Conservation (phyloP, 2,888 invertebrate genomes). For the Chrysolina oricalcia region DNA sequence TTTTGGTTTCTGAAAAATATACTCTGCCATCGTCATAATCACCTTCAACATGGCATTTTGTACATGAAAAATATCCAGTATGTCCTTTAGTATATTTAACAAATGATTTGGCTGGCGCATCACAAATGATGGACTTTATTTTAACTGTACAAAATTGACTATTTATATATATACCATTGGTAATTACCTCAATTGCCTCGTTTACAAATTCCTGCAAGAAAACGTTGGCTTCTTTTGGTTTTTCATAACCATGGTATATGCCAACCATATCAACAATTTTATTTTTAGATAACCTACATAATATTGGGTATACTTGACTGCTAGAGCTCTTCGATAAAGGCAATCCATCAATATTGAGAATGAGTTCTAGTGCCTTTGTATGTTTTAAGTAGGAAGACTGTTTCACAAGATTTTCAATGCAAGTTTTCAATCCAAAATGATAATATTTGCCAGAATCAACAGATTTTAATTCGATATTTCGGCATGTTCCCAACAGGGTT, state of each 20-base stretch:
- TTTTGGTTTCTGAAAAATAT: constrained; percentile 45
- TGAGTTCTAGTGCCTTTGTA: constrained; percentile 35
- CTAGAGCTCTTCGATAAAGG: constrained; percentile 48
- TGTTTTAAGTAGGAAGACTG: constrained; percentile 24
- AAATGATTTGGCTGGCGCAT: constrained; percentile 52
- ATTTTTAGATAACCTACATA: constrained; percentile 30
- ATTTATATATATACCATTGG: constrained; percentile 39
- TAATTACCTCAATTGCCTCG: constrained; percentile 30
- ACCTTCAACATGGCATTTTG: constrained; percentile 46
- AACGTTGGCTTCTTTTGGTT: constrained; percentile 31
- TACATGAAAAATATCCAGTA: constrained; percentile 47
- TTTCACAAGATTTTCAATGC: constrained; percentile 17
- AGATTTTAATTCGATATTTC: constrained; percentile 31
- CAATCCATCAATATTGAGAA: constrained; percentile 46
- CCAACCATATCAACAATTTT: constrained; percentile 35
- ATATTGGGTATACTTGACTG: constrained; percentile 36
- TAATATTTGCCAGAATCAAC: constrained; percentile 38
- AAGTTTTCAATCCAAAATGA: constrained; percentile 35
- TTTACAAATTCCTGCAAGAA: constrained; percentile 39
- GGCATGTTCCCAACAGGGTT: constrained; percentile 41
- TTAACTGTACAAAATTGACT: constrained; percentile 35
- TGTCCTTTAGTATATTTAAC: constrained; percentile 47
- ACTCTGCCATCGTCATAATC: constrained; percentile 29
- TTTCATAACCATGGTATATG: constrained; percentile 50
- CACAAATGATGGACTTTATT: constrained; percentile 52